phyloP scores from a whole-genome alignment of 2,113 vertebrate genomes.

The Epinephelus fuscoguttatus region DNA sequence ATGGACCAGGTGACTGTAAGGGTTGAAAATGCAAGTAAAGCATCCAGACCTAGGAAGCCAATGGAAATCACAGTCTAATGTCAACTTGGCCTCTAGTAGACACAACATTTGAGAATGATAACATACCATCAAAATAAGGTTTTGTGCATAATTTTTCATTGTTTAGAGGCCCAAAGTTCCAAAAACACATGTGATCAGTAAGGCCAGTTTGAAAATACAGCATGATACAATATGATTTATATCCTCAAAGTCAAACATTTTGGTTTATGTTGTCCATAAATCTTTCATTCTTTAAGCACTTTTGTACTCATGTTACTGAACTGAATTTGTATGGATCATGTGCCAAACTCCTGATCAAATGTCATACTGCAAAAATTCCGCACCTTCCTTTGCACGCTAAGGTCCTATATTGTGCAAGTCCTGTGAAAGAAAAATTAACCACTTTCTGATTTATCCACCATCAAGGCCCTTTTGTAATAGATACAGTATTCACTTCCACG shows the following conservation, averaged over 20 bases:
- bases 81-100: neutral
- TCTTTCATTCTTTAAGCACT: neutral
- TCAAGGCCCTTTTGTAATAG: conserved; percentile 13
- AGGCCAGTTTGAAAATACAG: neutral
- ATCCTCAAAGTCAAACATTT: neutral
- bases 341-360: conserved; percentile 22
- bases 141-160: neutral
- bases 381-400: conserved; percentile 38
- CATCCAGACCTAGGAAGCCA: no score
- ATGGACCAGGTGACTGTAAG: no score
- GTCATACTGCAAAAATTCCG: conserved; percentile 17
- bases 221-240: neutral
- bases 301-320: neutral
- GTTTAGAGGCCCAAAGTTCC: neutral
- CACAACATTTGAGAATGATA: neutral
- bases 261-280: neutral
- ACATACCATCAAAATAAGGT: neutral
- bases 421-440: conserved; percentile 12
- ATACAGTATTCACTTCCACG: conserved; percentile 41
- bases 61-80: neutral
- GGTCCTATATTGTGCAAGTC: neutral
- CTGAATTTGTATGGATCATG: neutral
- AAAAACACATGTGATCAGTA: neutral
- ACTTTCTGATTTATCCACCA: conserved; percentile 16
- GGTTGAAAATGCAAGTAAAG: no score